phyloP scores from a whole-genome alignment of 1,140 invertebrate species.

The Aphidius gifuensis region DNA sequence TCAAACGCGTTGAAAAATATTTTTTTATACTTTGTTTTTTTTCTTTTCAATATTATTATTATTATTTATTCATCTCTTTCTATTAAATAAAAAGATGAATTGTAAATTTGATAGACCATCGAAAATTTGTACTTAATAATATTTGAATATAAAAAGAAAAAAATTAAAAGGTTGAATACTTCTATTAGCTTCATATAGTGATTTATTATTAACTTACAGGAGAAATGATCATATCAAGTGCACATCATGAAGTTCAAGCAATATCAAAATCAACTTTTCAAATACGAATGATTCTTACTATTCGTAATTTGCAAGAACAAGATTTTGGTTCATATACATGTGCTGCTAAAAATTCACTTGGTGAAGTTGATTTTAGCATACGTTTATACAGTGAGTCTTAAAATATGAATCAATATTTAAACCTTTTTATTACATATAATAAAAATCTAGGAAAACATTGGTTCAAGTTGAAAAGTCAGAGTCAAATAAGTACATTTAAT shows the following conservation, averaged over 20 bases:
- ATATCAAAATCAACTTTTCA: conserved; percentile 73
- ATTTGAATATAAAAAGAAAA: background rate
- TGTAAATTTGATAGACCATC: background rate
- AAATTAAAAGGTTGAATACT: no score
- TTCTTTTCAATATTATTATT: background rate
- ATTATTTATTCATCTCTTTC: background rate
- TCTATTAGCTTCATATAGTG: no score
- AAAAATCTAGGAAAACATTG: no score
- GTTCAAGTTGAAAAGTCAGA: no score
- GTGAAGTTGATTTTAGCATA: conserved; percentile 85
- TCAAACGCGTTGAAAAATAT: conserved; percentile 18
- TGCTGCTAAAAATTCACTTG: conserved; percentile 87
- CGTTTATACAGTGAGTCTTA: conserved; percentile 77
- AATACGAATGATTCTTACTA: conserved; percentile 78
- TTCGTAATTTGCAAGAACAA: conserved; percentile 71
- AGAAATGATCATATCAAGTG: conserved; percentile 79
- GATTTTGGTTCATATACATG: conserved; percentile 87
- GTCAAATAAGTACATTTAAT: no score
- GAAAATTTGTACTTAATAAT: background rate
- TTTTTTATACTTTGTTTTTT: conserved; percentile 12
- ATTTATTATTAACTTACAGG: conserved; percentile 47
- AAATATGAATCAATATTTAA: conserved; percentile 13
- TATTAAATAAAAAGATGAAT: no score
- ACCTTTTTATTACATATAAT: no score
- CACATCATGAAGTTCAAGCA: conserved; percentile 77